Evolutionary conservation across 2,888 invertebrate genomes (phyloP).

Genomic region (Slavum lentiscoides): DNA sequence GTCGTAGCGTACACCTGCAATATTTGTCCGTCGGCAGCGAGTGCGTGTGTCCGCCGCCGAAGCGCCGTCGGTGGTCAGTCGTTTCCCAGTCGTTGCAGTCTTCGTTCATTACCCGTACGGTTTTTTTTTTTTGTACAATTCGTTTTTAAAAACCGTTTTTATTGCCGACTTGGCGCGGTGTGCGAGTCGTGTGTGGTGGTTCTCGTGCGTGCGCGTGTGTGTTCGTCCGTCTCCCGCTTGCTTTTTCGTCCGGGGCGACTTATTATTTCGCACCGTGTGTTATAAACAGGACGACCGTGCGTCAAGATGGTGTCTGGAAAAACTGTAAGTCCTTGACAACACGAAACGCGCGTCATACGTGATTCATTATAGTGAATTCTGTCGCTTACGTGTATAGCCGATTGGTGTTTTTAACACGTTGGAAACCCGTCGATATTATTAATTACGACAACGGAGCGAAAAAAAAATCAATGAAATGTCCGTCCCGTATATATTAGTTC

Average conservation of each 20-base stretch:
- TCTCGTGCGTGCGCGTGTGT: neutral
- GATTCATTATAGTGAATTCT: no score
- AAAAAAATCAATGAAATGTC: no score
- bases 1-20: neutral
- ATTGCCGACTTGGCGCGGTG: neutral
- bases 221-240: neutral
- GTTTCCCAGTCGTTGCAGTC: no score
- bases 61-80: no score
- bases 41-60: no score
- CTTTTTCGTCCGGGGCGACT: no score
- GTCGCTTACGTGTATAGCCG: neutral
- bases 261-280: neutral
- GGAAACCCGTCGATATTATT: no score
- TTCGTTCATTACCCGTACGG: no score
- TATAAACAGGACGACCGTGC: neutral
- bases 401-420: no score
- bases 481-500: no score
- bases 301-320: constrained; percentile 50
- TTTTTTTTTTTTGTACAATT: neutral
- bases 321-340: constrained; percentile 46
- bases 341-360: neutral
- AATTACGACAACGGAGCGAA: no score
- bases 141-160: constrained; percentile 13
- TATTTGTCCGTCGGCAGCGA: neutral
- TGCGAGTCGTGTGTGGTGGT: neutral